Base-by-base conservation (phyloP, 1,140 invertebrate genomes). In the Glossosoma conforme region DNA sequence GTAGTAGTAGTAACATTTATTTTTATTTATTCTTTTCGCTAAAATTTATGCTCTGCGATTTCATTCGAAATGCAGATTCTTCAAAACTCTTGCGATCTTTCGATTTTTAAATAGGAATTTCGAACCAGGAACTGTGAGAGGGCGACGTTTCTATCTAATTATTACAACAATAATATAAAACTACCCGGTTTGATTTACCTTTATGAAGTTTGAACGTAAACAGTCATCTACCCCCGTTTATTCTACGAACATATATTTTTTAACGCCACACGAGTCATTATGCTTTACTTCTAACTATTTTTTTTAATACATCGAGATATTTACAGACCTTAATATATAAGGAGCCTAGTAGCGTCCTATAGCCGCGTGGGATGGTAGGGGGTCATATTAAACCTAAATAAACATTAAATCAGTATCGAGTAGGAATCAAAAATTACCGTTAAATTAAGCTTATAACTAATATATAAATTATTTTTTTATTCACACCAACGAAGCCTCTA, bases 121-220 rank as follows among this genome's bases (percentile, higher is more conserved):
- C 56, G 56, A 58, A 58, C 56, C 56, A 58, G 56, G 56, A 58
- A 58, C 56, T 58, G 47, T 58, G 52, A 54, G 52, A 57, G 55
- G 55, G 55, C 47, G 55, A 53, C 45, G 55, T 30, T 20, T 44
- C 40, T 52, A 32, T 49, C 19, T n/a, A n/a, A n/a, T n/a, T n/a
- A n/a, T n/a, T n/a, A n/a, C n/a, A n/a, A n/a, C n/a, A n/a, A n/a
- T n/a, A 28, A 51, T 48, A 54, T 38, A 48, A 44, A 48, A 25
- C 56, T 58, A 58, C 46, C 50, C 43, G 46, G 50, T 42, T 33
- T 47, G 10, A 44, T 30, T n/a, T n/a, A n/a, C n/a, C n/a, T n/a
- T n/a, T n/a, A n/a, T n/a, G 33, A 33, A 47, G 25, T 47, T 36
- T 3, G 33, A 43, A 49, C 24, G 40, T 53, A 53, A 50, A 53